Evolutionary conservation across 2,888 invertebrate species (phyloP).

Genomic region (Liodrosophila aerea): DNA sequence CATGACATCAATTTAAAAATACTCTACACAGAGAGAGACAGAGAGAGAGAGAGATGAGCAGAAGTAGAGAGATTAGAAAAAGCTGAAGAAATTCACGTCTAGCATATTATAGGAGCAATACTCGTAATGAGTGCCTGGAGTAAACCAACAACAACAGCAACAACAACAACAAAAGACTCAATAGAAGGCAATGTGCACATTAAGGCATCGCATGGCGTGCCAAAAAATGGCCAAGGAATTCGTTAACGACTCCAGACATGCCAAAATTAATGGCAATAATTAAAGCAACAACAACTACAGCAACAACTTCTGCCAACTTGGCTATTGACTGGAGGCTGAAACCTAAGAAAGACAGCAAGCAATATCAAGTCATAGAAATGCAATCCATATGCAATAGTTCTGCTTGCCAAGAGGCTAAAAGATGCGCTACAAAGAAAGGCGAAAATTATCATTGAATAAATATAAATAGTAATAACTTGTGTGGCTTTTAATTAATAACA

Average conservation of each 20-base stretch:
- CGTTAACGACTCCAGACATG: slow-evolving; percentile 81
- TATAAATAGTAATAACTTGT: too few species aligned
- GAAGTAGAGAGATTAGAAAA: slow-evolving; percentile 34
- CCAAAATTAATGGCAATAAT: slow-evolving; percentile 83
- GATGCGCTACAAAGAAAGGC: slow-evolving; percentile 7
- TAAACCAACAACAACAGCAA: slow-evolving; percentile 29
- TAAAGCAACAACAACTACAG: slow-evolving; percentile 76
- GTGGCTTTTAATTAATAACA: too few species aligned
- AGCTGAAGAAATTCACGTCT: slow-evolving; percentile 33
- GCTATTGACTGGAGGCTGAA: slow-evolving; percentile 16
- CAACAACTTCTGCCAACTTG: slow-evolving; percentile 25
- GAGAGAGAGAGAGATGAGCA: slow-evolving; percentile 6
- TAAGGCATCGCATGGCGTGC: slow-evolving; percentile 63
- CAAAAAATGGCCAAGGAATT: slow-evolving; percentile 74
- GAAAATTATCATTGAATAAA: too few species aligned
- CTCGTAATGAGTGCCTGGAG: slow-evolving; percentile 33
- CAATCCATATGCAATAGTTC: neutral
- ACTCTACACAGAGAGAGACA: slow-evolving; percentile 20
- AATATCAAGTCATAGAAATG: slow-evolving; percentile 16
- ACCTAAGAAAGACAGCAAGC: slow-evolving; percentile 18
- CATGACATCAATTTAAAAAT: slow-evolving; percentile 52
- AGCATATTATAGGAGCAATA: slow-evolving; percentile 31
- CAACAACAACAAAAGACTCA: slow-evolving; percentile 25
- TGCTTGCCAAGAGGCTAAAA: neutral
- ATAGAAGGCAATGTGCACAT: slow-evolving; percentile 34